Evolutionary conservation across 2,888 invertebrate genomes (phyloP), one percentile per base, ranked within the genome.

Genomic region (Callosobruchus maculatus): DNA sequence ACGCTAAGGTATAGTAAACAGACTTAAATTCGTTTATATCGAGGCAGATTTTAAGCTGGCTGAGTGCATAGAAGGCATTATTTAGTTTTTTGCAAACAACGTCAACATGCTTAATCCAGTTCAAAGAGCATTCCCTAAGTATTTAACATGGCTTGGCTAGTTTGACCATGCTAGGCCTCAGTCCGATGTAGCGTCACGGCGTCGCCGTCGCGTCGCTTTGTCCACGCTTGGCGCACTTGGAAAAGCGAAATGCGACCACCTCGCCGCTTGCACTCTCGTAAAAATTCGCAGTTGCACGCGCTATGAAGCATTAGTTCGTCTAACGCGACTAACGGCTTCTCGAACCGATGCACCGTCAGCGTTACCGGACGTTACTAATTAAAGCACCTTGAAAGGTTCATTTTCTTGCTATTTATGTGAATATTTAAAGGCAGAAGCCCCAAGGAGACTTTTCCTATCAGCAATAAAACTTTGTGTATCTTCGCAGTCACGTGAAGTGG

Each of bases 261-360:
- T 69, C 68, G 72, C 69, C 71, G 71, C 49, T 49, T 70, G 74
- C 66, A 75, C 20, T 71, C 20, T 20, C 73, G 72, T 72, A 74
- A 75, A 73, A 76, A 76, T 76, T 74, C 71, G 74, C 74, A 74
- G 73, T 74, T 74, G 72, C 71, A 76, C 74, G 71, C 68, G 71
- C 68, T 22, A 22, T 0, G 67, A 49, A 20, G 31, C 70, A 66
- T 66, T 70, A 69, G 49, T 73, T 73, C 30, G 75, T 75, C 73
- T 76, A 72, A 30, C 67, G 21, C 70, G 73, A 31, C n/a, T 76
- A 76, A 76, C 76, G 76, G 76, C 3, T 2, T 26, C 26, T 26
- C 26, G 26, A 49, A 7, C 49, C 49, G 49, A 49, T 49, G 49
- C 49, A 49, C 30, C 30, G 30, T 30, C 30, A 30, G 30, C 30